These are phyloP conservation scores for Typhlichthys subterraneus DNA, from an alignment of 2,797 vertebrate genomes.

Conservation along the genomic window DNA sequence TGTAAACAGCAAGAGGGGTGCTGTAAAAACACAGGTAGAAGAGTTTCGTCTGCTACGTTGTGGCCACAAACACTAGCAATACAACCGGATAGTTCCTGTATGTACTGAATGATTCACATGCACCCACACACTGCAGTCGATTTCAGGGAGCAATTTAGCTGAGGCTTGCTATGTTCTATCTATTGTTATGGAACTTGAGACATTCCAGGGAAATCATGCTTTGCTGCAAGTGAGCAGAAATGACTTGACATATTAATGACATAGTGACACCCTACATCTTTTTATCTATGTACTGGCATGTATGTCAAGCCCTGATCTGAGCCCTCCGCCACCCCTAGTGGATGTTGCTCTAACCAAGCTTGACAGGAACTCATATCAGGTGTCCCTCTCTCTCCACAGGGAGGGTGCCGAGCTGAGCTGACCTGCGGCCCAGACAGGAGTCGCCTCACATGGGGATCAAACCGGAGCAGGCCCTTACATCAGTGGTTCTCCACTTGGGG, in stretches of 20 bases:
- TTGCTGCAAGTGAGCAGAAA: background rate
- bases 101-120: no score
- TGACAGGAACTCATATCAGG: slow-evolving; percentile 65
- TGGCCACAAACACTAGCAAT: no score
- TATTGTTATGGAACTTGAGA: background rate
- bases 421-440: slow-evolving; percentile 59
- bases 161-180: background rate
- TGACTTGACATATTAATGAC: background rate
- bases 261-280: slow-evolving; percentile 1
- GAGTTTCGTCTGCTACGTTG: background rate
- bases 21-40: background rate
- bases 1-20: slow-evolving; percentile 1
- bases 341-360: slow-evolving; percentile 46
- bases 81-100: no score
- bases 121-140: no score
- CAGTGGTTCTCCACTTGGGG: slow-evolving; percentile 32
- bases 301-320: no score
- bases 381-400: slow-evolving; percentile 47
- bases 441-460: slow-evolving; percentile 58
- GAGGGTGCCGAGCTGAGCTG: slow-evolving; percentile 46
- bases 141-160: background rate
- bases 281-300: no score
- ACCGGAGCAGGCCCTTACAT: slow-evolving; percentile 48
- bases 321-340: background rate
- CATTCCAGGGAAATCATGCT: slow-evolving; percentile 12